Evolutionary conservation across 2,888 invertebrate species (phyloP), one percentile per base, ranked within the genome.

Genomic region (Kuschelorhynchus macadamiae): DNA sequence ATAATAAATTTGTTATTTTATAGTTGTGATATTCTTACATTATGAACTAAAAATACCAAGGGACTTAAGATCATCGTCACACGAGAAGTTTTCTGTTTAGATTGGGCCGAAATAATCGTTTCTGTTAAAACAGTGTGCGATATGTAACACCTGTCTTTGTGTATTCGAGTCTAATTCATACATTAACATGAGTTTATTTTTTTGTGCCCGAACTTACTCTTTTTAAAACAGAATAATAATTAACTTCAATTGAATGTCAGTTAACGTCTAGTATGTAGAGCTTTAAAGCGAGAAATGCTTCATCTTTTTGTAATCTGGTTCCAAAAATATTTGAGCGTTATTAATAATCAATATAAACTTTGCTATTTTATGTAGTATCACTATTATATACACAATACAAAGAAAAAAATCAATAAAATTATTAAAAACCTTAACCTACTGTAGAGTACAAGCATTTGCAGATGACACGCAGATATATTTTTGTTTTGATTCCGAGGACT

Each of bases 111-210:
- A 63, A 46, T 46, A 55, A 63, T 63, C 46, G 55, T 44, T 63
- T 55, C 47, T 47, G 49, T 55, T 53, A 55, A 63, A 63, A 53
- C 36, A 46, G 25, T 46, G 55, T 17, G 36, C 21, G 63, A 63
- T 63, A 63, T 44, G 62, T 55, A 46, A 39, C 63, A 63, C 63
- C 63, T 63, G 63, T 63, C 55, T 55, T 55, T 63, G 63, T 55
- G 47, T 63, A 63, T 41, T 55, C 41, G 42, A 55, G 42, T 18
- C 11, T 41, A 47, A 44, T 44, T 44, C 44, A 44, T 44, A 44
- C n/a, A 39, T 39, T 39, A 39, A n/a, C 41, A 7, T 7, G 7
- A n/a, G n/a, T 39, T 39, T 39, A 39, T 39, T 39, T 39, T 39
- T 39, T 39, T 39, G 7, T 39, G 41, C 41, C 5, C n/a, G 41